These are phyloP conservation scores for Sycophaga agraensis DNA, from an alignment of 1,140 invertebrate genomes.

Conservation along the genomic window DNA sequence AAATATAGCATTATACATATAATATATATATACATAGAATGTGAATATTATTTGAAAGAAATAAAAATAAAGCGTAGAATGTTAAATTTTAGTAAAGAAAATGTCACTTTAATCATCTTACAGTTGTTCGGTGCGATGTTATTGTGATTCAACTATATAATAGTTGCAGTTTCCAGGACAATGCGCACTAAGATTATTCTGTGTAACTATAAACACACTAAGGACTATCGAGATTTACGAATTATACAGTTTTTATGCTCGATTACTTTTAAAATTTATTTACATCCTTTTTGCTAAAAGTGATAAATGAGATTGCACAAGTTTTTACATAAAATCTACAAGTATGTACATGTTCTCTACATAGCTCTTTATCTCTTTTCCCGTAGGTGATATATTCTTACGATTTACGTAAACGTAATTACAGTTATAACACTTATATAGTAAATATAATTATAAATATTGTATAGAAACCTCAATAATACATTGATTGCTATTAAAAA, in stretches of 20 bases:
- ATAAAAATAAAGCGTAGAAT: slow-evolving; percentile 8
- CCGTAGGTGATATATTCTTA: slow-evolving; percentile 40
- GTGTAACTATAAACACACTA: slow-evolving; percentile 7
- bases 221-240: neutral
- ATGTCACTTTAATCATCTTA: slow-evolving; percentile 12
- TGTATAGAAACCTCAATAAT: slow-evolving; percentile 57
- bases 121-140: slow-evolving; percentile 23
- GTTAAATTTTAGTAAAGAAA: slow-evolving; percentile 22
- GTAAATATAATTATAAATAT: slow-evolving; percentile 54
- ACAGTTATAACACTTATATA: slow-evolving; percentile 50
- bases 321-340: slow-evolving; percentile 30
- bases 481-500: slow-evolving; percentile 55
- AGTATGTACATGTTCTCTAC: slow-evolving; percentile 43
- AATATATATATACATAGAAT: slow-evolving; percentile 38
- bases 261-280: slow-evolving; percentile 17
- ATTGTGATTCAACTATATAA: slow-evolving; percentile 30
- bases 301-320: slow-evolving; percentile 27
- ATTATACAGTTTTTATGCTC: slow-evolving; percentile 17
- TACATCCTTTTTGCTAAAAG: slow-evolving; percentile 26
- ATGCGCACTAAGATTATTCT: slow-evolving; percentile 18
- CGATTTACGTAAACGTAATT: slow-evolving; percentile 46
- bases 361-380: slow-evolving; percentile 43
- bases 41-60: slow-evolving; percentile 28
- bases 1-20: slow-evolving; percentile 39
- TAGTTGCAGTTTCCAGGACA: slow-evolving; percentile 23